Conservation (phyloP, 2,888 invertebrate species). For the Apotomis turbidana region DNA sequence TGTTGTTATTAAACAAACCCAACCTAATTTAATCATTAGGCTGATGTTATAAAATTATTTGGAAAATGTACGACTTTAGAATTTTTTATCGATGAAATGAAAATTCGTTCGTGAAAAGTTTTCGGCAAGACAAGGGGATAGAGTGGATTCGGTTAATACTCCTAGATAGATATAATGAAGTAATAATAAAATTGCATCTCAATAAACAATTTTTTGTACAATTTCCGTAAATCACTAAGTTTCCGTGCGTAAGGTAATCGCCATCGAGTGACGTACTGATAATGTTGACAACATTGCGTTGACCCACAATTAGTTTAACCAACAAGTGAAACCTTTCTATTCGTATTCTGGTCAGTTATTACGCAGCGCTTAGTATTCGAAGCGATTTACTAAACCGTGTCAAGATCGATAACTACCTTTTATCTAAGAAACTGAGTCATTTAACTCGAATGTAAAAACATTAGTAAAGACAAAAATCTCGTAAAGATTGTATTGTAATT, state of each 20-base stretch:
- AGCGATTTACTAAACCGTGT: conserved; percentile 73
- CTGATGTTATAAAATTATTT: too few species aligned
- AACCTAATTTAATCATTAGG: too few species aligned
- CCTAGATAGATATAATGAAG: too few species aligned
- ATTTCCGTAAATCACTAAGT: too few species aligned
- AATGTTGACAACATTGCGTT: conserved; percentile 50
- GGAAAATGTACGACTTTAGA: too few species aligned
- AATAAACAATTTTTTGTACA: too few species aligned
- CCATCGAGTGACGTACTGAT: conserved; percentile 3
- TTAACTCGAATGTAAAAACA: conserved; percentile 55
- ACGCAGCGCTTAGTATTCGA: conserved; percentile 70
- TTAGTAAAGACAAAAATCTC: conserved; percentile 56
- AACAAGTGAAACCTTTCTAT: conserved; percentile 61
- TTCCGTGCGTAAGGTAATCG: neutral
- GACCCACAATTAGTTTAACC: conserved; percentile 57
- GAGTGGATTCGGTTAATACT: too few species aligned
- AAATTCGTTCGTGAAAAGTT: too few species aligned
- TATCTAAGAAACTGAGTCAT: conserved; percentile 65
- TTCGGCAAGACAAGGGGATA: too few species aligned
- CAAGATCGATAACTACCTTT: conserved; percentile 73
- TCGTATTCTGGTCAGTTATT: conserved; percentile 66
- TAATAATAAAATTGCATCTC: too few species aligned
- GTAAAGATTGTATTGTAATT: conserved; percentile 48
- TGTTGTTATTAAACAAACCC: too few species aligned
- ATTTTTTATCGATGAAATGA: too few species aligned